These are phyloP conservation scores for Melieria omissa DNA, from an alignment of 2,888 invertebrate genomes.

Conservation along the genomic window DNA sequence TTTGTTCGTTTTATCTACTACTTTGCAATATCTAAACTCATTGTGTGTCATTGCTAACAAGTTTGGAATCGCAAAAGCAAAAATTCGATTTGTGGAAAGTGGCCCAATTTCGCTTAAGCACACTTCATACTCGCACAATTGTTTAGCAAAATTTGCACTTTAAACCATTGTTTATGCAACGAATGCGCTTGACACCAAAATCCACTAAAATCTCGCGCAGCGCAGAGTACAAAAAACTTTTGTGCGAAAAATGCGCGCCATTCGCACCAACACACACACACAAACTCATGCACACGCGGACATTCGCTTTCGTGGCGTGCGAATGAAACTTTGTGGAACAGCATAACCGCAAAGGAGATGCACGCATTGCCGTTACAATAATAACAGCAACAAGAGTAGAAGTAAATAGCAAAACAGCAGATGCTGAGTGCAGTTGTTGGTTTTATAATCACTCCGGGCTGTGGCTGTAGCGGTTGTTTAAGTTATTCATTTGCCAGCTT, in stretches of 20 bases:
- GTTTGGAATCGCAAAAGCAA: too few relatives aligned
- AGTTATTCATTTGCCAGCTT: too few relatives aligned
- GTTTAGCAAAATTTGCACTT: not conserved
- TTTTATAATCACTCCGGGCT: too few relatives aligned
- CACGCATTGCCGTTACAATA: not conserved
- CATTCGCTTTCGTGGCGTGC: not conserved
- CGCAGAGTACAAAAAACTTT: slow-evolving; percentile 37
- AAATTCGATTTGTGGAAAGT: too few relatives aligned
- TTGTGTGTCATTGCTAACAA: too few relatives aligned
- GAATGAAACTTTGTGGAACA: too few relatives aligned
- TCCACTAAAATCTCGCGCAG: slow-evolving; percentile 41
- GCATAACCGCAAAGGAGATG: not conserved
- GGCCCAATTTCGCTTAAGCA: too few relatives aligned
- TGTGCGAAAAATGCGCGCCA: slow-evolving; percentile 12
- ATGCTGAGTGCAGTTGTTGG: too few relatives aligned
- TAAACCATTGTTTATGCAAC: not conserved
- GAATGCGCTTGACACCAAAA: slow-evolving; percentile 33
- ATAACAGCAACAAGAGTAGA: slow-evolving; percentile 7
- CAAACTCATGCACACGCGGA: not conserved
- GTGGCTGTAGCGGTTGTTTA: too few relatives aligned
- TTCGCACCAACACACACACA: slow-evolving; percentile 11
- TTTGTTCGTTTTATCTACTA: too few relatives aligned
- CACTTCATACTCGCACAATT: not conserved
- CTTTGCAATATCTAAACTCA: too few relatives aligned
- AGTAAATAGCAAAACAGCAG: slow-evolving; percentile 13